A percentile compares a stretch with the other conserved stretches of the same genome.
phyloP scores from a whole-genome alignment of 2,888 invertebrate genomes.

The Drosophila leonis region DNA sequence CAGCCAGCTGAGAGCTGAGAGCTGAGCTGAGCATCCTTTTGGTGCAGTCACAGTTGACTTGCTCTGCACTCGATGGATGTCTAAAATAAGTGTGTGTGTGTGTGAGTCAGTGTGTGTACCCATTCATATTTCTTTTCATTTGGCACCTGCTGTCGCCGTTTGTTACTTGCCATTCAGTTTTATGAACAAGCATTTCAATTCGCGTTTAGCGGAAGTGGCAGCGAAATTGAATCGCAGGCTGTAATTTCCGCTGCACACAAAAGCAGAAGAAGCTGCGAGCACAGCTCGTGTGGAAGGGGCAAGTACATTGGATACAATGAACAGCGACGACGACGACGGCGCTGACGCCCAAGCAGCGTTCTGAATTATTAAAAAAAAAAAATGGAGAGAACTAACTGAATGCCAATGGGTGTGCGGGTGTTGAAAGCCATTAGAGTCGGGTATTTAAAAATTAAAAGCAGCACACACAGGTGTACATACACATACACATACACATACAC shows the following conservation, averaged over 20 bases:
- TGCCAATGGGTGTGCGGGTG: slow-evolving; percentile 39
- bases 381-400: slow-evolving; percentile 40
- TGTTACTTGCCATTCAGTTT: slow-evolving; percentile 54
- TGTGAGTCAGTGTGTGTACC: slow-evolving; percentile 14
- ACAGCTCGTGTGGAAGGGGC: not conserved
- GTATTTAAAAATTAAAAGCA: slow-evolving; percentile 68
- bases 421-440: slow-evolving; percentile 54
- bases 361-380: slow-evolving; percentile 38
- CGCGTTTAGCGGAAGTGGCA: slow-evolving; percentile 73
- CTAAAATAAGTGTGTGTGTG: slow-evolving; percentile 23
- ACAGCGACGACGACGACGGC: slow-evolving; percentile 3
- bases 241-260: slow-evolving; percentile 76
- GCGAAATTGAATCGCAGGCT: slow-evolving; percentile 79
- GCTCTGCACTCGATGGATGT: slow-evolving; percentile 56
- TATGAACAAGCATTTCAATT: slow-evolving; percentile 71
- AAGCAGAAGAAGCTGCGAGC: slow-evolving; percentile 39
- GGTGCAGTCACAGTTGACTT: slow-evolving; percentile 65
- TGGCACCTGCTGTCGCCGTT: slow-evolving; percentile 57
- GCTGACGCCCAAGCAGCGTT: slow-evolving; percentile 6
- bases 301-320: slow-evolving; percentile 4
- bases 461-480: not conserved
- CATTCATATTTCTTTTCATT: slow-evolving; percentile 60
- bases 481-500: not conserved
- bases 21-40: slow-evolving; percentile 40
- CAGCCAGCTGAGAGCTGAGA: slow-evolving; percentile 14